Evolutionary conservation across 2,113 vertebrate species (phyloP).

Genomic region (Rana temporaria): DNA sequence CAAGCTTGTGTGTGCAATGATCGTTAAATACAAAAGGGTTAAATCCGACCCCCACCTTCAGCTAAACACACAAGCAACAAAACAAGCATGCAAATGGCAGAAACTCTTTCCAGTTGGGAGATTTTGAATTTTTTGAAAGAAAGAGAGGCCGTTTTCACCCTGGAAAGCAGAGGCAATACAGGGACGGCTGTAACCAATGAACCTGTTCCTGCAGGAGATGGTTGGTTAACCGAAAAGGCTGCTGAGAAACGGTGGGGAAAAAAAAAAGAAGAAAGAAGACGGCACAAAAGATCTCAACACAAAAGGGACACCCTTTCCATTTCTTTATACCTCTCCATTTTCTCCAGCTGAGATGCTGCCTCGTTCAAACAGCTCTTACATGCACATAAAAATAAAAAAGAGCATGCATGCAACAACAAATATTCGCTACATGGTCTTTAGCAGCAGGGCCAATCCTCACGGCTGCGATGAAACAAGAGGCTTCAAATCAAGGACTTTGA

Average conservation of each 20-base stretch:
- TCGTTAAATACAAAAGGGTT: constrained; percentile 64
- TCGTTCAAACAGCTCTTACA: constrained; percentile 66
- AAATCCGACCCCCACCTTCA: constrained; percentile 71
- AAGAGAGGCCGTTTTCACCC: constrained; percentile 56
- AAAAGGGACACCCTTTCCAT: constrained; percentile 80
- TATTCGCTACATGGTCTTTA: constrained; percentile 56
- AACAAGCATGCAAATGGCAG: constrained; percentile 46
- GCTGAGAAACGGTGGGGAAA: constrained; percentile 53
- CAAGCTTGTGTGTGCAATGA: constrained; percentile 8
- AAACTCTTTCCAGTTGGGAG: constrained; percentile 71
- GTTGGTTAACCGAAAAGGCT: constrained; percentile 60
- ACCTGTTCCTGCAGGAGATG: constrained; percentile 61
- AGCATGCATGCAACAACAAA: constrained; percentile 43
- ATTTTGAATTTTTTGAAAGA: constrained; percentile 63
- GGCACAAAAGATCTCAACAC: constrained; percentile 72
- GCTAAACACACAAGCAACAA: constrained; percentile 62
- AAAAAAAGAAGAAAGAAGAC: constrained; percentile 29
- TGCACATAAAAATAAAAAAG: constrained; percentile 35
- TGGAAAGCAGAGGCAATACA: constrained; percentile 48
- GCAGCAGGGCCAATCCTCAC: background rate
- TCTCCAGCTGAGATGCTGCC: constrained; percentile 74
- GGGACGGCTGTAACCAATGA: constrained; percentile 38
- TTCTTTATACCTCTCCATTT: constrained; percentile 70
- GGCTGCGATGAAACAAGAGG: background rate
- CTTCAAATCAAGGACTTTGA: background rate